Percentiles rank a stretch among this genome's conserved stretches.
phyloP scores from a whole-genome alignment of 2,797 vertebrate genomes.

The Eidolon dupreanum region DNA sequence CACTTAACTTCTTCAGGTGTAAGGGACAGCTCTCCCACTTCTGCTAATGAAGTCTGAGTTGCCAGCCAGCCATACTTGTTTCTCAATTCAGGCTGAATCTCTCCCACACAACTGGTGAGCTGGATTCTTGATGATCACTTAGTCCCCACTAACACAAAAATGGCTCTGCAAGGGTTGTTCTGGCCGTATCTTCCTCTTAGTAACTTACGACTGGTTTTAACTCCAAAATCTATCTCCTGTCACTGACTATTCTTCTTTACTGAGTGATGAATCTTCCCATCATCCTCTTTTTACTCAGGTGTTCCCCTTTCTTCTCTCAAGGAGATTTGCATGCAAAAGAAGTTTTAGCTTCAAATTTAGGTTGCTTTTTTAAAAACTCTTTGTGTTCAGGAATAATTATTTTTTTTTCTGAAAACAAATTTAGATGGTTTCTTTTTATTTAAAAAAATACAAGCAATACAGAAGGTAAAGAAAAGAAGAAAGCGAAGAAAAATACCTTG shows the following conservation, averaged over 20 bases:
- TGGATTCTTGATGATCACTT: not conserved
- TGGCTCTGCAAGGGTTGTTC: not conserved
- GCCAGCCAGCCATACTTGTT: not conserved
- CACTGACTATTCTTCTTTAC: not conserved
- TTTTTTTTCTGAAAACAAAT: not conserved
- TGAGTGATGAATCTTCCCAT: not conserved
- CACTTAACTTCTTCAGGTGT: conserved; percentile 49
- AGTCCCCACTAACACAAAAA: not conserved
- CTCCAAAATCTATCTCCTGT: not conserved
- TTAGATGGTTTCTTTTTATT: not conserved
- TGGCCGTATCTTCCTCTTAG: not conserved
- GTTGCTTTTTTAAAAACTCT: not conserved
- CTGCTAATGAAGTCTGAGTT: conserved; percentile 37
- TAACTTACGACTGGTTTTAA: not conserved
- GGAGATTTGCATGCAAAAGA: not conserved
- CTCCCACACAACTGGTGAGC: not conserved
- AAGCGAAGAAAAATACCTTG: not conserved
- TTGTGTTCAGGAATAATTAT: not conserved
- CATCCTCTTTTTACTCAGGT: not conserved
- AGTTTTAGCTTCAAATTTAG: not conserved
- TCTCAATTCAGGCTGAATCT: not conserved
- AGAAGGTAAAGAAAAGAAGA: not conserved
- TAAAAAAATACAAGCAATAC: not conserved
- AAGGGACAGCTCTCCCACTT: not conserved
- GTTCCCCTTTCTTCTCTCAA: not conserved